Evolutionary conservation across 2,113 vertebrate genomes (phyloP).

Genomic region (Mohoua ochrocephala): DNA sequence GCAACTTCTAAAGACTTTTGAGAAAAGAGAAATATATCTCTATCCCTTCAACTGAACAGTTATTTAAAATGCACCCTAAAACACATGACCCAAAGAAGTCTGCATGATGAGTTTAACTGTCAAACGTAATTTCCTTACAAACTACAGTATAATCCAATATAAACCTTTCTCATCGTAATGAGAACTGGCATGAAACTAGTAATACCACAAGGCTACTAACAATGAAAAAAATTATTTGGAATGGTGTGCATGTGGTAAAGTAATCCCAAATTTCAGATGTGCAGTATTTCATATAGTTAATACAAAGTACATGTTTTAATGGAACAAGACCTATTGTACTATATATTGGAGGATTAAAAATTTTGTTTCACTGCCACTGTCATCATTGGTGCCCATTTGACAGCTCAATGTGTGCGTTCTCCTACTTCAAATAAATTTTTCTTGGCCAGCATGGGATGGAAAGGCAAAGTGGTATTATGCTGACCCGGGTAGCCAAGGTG

Average conservation of each 20-base stretch:
- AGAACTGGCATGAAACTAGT: not conserved
- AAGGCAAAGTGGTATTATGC: not conserved
- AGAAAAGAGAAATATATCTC: not conserved
- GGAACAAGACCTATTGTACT: not conserved
- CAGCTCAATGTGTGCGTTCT: fast-evolving
- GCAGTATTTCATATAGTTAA: not conserved
- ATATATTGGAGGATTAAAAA: not conserved
- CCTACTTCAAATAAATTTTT: not conserved
- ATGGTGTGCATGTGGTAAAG: not conserved
- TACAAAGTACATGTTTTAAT: not conserved
- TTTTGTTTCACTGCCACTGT: not conserved
- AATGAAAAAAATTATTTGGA: not conserved
- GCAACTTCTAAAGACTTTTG: not conserved
- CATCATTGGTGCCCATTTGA: not conserved
- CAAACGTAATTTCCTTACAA: not conserved
- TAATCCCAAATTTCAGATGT: not conserved
- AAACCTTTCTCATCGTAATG: not conserved
- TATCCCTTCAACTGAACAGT: not conserved
- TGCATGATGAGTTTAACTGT: not conserved
- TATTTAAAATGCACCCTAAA: not conserved
- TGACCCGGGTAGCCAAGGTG: not conserved
- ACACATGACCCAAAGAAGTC: not conserved
- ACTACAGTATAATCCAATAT: not conserved
- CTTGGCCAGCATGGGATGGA: not conserved
- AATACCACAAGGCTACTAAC: not conserved